Base-by-base conservation (phyloP, 2,797 vertebrate genomes). In the Hydrolagus colliei region DNA sequence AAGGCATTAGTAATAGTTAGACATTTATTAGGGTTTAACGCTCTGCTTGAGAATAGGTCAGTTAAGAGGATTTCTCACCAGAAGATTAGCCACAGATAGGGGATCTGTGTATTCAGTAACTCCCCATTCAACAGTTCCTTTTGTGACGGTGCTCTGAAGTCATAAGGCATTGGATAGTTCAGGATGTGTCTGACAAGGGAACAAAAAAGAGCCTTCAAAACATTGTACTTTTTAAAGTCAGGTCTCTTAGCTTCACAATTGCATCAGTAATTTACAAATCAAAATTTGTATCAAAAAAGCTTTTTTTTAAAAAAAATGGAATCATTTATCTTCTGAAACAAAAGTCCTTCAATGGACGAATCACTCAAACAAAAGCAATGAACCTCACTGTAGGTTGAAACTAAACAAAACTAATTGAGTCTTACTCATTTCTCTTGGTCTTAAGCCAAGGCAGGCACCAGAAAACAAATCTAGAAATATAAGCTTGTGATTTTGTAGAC, bases 41-140 rank as follows among this genome's bases (percentile, higher is more conserved):
- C 52, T 52, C 32, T 75, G 73, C 35, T 75, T 9, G 11, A 52
- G 14, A 75, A 41, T 18, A 75, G 41, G 8, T 7, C n/a, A 1
- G 14, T 32, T 27, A 32, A 14, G 27, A 82, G 27, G 41, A 41
- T 18, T 82, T 82, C 95, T 91, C 89, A 98, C 97, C 97, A 96
- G 92, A 97, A 96, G 20, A 96, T 91, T 77, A 98, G 95, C 91
- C 97, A 97, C 52, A 99, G 92, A 90, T 95, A 96, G 0, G 97
- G 92, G 85, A 92, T 94, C 92, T 98, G 97, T 87, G 93, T 92
- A 85, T 88, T 90, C 85, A 93, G 91, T 86, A 94, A 88, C 85
- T 94, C 94, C 88, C 95, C 93, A 88, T 94, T 93, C 86, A 95
- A 92, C 73, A 95, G 90, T 78, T 91, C 93, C 88, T 92, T 96